Evolutionary conservation across 2,113 vertebrate species (phyloP).

Genomic region (Mobula hypostoma): DNA sequence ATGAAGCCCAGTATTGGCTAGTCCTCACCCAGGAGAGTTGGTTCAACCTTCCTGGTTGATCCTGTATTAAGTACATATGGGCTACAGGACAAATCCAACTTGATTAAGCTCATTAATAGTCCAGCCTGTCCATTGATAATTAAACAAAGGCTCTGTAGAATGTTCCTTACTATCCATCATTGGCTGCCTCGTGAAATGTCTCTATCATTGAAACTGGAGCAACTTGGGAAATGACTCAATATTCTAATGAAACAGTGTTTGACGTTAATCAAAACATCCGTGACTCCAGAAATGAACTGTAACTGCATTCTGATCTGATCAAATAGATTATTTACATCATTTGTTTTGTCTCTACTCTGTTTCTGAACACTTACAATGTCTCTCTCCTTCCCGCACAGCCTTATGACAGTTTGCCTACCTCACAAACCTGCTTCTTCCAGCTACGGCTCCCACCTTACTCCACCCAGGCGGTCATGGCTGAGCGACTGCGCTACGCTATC

Average conservation of each 20-base stretch:
- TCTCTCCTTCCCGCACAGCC: conserved; percentile 55
- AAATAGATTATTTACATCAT: not conserved
- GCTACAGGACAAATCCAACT: no score
- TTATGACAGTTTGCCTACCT: conserved; percentile 81
- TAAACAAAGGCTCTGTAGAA: not conserved
- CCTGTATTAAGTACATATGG: no score
- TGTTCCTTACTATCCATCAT: no score
- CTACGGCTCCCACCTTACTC: conserved; percentile 75
- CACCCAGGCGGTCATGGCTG: conserved; percentile 72
- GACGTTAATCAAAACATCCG: not conserved
- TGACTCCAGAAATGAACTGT: not conserved
- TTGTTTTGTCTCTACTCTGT: not conserved
- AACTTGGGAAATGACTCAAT: not conserved
- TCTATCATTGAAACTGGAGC: not conserved
- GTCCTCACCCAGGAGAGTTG: no score
- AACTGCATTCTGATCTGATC: not conserved
- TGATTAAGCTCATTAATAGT: not conserved
- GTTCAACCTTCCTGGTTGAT: no score
- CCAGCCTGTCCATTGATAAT: no score
- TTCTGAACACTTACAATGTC: conserved; percentile 6
- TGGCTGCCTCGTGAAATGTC: not conserved
- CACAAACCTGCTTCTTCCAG: conserved; percentile 83
- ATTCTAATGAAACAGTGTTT: not conserved
- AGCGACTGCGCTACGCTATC: conserved; percentile 77
- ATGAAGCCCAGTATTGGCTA: no score